Evolutionary conservation across 2,113 vertebrate genomes (phyloP), one percentile per base, ranked within the genome.

Genomic region (Antennarius striatus): DNA sequence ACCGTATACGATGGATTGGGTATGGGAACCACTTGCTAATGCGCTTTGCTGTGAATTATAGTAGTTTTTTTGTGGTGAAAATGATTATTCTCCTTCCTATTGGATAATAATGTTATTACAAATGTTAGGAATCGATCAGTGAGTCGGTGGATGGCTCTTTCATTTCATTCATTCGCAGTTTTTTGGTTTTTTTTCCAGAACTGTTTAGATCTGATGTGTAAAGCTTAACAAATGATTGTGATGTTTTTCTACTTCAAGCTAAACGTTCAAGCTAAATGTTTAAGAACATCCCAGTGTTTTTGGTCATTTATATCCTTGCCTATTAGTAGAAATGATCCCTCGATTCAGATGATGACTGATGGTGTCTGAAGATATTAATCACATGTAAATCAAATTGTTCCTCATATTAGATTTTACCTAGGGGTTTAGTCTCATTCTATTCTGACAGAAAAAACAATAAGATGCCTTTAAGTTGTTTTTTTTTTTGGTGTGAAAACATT

Each of bases 361-460:
- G 32, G 5, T 36, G 32, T 36, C 32, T 36, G 32, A 12, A 43
- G 42, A 43, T 2, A 43, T 56, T 62, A 17, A 48, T 76, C 77
- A 61, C 16, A 78, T 48, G 54, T 15, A 55, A 81, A 43, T 55
- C 43, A 42, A 58, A 36, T 29, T 52, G 39, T 63, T 63, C 75
- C 68, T 59, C 82, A 63, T 63, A 30, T 51, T 59, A 65, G 68
- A 72, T 72, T 72, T 36, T n/a, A 75, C 45, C 73, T 10, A 17
- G 63, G 79, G 54, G 75, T 75, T 69, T 75, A 71, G 68, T 83
- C 80, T 83, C 32, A 64, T 79, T 74, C 80, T 57, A n/a, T 30
- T 14, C 48, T 86, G 80, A 77, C 83, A 81, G 75, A 66, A 16
- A 22, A 73, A 73, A 85, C 85, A 86, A 87, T 79, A 77, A 65